Percentiles rank a stretch among this genome's conserved stretches.
These are phyloP conservation scores for Nothocercus nigrocapillus DNA, from an alignment of 2,113 vertebrate genomes.

Conservation along the genomic window DNA sequence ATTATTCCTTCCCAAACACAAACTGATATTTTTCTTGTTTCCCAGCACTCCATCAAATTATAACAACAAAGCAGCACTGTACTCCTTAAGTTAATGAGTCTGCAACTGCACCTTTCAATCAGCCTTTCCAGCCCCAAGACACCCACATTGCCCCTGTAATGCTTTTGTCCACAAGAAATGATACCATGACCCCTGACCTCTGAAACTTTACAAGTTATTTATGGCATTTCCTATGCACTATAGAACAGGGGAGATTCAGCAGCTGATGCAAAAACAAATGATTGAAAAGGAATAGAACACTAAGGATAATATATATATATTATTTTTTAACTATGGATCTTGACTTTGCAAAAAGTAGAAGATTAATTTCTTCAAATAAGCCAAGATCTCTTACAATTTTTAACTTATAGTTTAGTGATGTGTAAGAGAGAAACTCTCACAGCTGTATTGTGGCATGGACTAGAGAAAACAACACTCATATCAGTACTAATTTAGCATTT, in stretches of 20 bases:
- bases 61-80: constrained; percentile 24
- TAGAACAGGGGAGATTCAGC: rapidly evolving
- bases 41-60: constrained; percentile 26
- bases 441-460: neutral
- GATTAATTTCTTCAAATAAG: neutral
- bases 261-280: neutral
- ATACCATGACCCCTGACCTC: neutral
- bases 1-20: constrained; percentile 52
- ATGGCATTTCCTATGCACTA: neutral
- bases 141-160: neutral
- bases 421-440: neutral
- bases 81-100: constrained; percentile 13
- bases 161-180: constrained; percentile 4
- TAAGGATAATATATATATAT: neutral
- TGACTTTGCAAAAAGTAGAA: neutral
- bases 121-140: neutral
- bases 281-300: neutral
- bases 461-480: neutral
- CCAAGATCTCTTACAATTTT: rapidly evolving
- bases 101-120: neutral
- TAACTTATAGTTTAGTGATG: neutral
- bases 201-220: neutral
- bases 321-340: neutral
- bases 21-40: constrained; percentile 60
- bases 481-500: neutral